These are phyloP conservation scores for Recurvirostra avosetta DNA, from an alignment of 2,113 vertebrate species.

Conservation along the genomic window DNA sequence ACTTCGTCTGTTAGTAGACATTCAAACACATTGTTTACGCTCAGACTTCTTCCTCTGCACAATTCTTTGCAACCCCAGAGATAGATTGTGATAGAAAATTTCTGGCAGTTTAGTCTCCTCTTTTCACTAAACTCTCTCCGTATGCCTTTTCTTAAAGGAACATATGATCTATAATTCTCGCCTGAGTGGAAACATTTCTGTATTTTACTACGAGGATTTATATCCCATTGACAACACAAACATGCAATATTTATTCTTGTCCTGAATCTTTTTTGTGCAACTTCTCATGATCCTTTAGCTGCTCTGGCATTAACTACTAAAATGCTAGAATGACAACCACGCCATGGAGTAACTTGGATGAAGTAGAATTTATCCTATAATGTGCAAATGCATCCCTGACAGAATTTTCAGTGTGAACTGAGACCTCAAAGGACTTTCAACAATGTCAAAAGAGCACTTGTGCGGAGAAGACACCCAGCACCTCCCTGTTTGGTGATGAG, in stretches of 20 bases:
- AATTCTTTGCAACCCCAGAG: background rate
- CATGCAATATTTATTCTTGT: constrained; percentile 7
- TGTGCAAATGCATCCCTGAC: background rate
- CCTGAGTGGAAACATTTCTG: constrained; percentile 15
- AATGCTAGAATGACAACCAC: background rate
- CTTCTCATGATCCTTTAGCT: background rate
- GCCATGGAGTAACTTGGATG: background rate
- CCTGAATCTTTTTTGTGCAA: background rate
- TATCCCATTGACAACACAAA: constrained; percentile 23
- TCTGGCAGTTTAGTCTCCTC: constrained; percentile 5
- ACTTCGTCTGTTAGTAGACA: background rate
- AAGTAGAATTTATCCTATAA: background rate
- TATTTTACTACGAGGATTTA: constrained; percentile 37
- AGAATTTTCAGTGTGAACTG: constrained; percentile 5
- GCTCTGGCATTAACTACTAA: background rate
- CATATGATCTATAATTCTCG: constrained; percentile 1
- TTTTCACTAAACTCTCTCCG: constrained; percentile 15
- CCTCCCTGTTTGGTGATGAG: constrained; percentile 51
- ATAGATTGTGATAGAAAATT: constrained; percentile 6
- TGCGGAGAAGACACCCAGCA: constrained; percentile 26
- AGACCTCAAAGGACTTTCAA: constrained; percentile 47
- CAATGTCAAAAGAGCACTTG: constrained; percentile 70
- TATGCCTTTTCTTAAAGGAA: constrained; percentile 7
- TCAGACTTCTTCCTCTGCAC: background rate
- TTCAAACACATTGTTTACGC: background rate